Percentiles rank a stretch among this genome's conserved stretches.
Evolutionary conservation across 2,113 vertebrate species (phyloP).

Genomic region (Campylomormyrus tamandua): DNA sequence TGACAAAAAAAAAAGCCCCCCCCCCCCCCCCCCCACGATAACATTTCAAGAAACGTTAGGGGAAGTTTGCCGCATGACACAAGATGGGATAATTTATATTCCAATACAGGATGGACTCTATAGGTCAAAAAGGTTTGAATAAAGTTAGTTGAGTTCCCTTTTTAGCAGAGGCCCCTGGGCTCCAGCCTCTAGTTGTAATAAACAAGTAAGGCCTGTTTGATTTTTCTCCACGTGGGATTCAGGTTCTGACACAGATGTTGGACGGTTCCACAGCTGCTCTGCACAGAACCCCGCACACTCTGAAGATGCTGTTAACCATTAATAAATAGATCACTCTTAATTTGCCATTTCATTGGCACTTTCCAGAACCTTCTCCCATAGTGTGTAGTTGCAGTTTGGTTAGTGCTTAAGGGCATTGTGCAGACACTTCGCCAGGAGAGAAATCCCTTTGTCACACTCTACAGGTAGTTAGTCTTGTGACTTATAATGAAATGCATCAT

Average conservation of each 20-base stretch:
- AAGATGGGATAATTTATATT: neutral
- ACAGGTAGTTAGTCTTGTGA: neutral
- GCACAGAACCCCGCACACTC: neutral
- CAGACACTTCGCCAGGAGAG: too few species aligned
- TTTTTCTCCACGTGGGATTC: neutral
- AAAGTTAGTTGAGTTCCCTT: neutral
- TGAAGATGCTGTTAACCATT: neutral
- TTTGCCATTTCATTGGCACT: neutral
- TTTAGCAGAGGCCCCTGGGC: neutral
- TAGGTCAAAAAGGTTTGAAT: neutral
- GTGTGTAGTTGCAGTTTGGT: neutral
- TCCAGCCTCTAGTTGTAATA: neutral
- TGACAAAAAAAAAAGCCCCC: too few species aligned
- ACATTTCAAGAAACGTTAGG: neutral
- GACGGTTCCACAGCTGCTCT: neutral
- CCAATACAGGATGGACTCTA: neutral
- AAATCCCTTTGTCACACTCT: neutral
- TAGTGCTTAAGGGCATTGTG: neutral
- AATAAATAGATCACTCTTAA: neutral
- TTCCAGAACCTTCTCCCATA: neutral
- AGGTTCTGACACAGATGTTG: neutral
- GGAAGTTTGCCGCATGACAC: neutral
- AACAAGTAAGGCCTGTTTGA: neutral
- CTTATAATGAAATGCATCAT: too few species aligned
- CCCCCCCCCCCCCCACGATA: neutral